These are phyloP conservation scores for Simalia tracyae DNA, from an alignment of 2,797 vertebrate genomes.

Conservation along the genomic window DNA sequence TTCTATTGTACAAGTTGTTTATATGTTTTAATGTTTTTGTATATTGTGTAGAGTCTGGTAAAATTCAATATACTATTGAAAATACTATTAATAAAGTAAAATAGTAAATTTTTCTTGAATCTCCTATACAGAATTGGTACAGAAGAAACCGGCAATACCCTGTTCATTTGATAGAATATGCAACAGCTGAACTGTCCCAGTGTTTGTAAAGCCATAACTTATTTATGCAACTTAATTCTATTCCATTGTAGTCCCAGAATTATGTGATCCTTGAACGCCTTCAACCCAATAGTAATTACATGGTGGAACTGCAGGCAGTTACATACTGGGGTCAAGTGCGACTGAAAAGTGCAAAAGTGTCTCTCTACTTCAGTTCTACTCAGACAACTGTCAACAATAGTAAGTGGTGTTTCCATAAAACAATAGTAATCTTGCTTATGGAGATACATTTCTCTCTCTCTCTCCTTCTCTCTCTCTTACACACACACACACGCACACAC, in stretches of 20 bases:
- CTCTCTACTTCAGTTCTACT: slow-evolving; percentile 82
- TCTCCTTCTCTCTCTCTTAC: not conserved
- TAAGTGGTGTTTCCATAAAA: slow-evolving; percentile 53
- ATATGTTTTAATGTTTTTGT: not conserved
- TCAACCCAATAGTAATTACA: slow-evolving; percentile 83
- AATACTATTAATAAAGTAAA: not conserved
- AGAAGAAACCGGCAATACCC: not conserved
- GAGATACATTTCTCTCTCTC: not conserved
- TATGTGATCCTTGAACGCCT: slow-evolving; percentile 86
- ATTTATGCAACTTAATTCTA: slow-evolving; percentile 26
- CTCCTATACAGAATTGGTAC: not conserved
- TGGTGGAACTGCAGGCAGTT: slow-evolving; percentile 88
- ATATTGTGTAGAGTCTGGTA: not conserved
- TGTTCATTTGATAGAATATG: not conserved
- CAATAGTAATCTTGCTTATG: slow-evolving; percentile 4
- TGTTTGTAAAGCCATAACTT: slow-evolving; percentile 41
- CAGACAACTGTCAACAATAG: slow-evolving; percentile 75
- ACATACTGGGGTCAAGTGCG: slow-evolving; percentile 91
- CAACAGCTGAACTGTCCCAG: not conserved
- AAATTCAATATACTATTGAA: not conserved
- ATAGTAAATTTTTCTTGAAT: not conserved
- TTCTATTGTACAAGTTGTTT: not conserved
- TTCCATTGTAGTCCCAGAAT: slow-evolving; percentile 77
- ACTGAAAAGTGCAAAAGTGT: slow-evolving; percentile 89
- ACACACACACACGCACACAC: too few relatives aligned